A percentile compares a stretch with the other conserved stretches of the same genome.
phyloP scores from a whole-genome alignment of 2,888 invertebrate species.

The Masnerella sp. region DNA sequence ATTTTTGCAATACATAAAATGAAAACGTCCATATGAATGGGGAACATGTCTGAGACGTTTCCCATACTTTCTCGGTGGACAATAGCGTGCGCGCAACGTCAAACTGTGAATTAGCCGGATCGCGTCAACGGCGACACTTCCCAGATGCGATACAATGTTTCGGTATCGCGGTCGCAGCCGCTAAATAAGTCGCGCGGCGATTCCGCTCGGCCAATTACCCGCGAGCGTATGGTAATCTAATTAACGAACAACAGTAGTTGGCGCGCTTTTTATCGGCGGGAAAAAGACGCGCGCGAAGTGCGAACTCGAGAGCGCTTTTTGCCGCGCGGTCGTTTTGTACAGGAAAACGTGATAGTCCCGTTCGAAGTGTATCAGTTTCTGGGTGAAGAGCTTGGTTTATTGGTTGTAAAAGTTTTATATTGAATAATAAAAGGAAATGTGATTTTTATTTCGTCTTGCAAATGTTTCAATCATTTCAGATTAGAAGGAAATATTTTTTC shows the following conservation, averaged over 20 bases:
- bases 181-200: slow-evolving; percentile 18
- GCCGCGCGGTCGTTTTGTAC: neutral
- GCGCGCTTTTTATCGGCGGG: neutral
- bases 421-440: no score
- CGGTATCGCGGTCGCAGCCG: slow-evolving; percentile 28
- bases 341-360: neutral
- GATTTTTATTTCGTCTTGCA: no score
- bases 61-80: slow-evolving; percentile 47
- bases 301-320: neutral
- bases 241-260: slow-evolving; percentile 22
- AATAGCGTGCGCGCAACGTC: slow-evolving; percentile 7
- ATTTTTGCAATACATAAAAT: no score
- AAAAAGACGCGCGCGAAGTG: neutral
- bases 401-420: no score
- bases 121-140: slow-evolving; percentile 39
- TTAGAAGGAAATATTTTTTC: no score
- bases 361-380: neutral
- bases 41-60: slow-evolving; percentile 35
- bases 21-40: no score
- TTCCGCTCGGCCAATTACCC: slow-evolving; percentile 21
- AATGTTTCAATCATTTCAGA: no score
- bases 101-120: slow-evolving; percentile 32
- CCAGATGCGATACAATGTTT: slow-evolving; percentile 31
- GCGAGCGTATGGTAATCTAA: slow-evolving; percentile 32
- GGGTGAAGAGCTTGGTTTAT: neutral